Base-by-base conservation (phyloP, 64 coral and sea anemone species). In the Platygyra sinensis region DNA sequence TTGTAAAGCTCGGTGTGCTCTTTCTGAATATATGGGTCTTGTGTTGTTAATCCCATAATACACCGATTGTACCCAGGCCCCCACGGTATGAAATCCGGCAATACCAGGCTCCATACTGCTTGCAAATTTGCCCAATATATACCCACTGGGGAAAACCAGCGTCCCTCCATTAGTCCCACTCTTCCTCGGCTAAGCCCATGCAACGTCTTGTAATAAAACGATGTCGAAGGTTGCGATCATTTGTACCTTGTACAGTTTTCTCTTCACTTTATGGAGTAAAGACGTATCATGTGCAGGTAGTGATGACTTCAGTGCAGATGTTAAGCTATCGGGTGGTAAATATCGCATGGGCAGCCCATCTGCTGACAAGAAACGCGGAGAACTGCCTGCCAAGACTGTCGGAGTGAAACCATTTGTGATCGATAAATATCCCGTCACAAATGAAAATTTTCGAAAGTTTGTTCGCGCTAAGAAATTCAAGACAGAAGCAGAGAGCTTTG, bases 401-500 rank as follows among this genome's bases (percentile, higher is more conserved):
- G 89, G 86, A 32, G 90, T 96, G 1, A 89, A 93, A 77, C 77
- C 91, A 24, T 96, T 96, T 20, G 60, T 63, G 28, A 69, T 96
- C n/a, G 94, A 96, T 77, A 89, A 73, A 61, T 96, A 86, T 88
- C 94, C 94, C 22, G 91, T 96, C 19, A 96, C 87, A 19, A 96
- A 96, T 80, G 94, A 90, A 81, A 76, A 86, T 20, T 96, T 96
- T 89, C 82, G 94, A 55, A 93, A 75, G 77, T 96, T 96, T 89
- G 87, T 93, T 42, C 87, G 94, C 75, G 87, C 73, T 30, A 93
- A 87, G 87, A 90, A 96, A 73, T 96, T 93, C 24, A 96, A 93
- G 75, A 96, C 87, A 61, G 94, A 96, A 67, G 94, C 94, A 60
- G 94, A 96, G 62, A 78, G 27, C 19, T 96, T 93, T 93, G 94